Conservation (phyloP, 2,797 vertebrate species). For the Gallinago solitaria region DNA sequence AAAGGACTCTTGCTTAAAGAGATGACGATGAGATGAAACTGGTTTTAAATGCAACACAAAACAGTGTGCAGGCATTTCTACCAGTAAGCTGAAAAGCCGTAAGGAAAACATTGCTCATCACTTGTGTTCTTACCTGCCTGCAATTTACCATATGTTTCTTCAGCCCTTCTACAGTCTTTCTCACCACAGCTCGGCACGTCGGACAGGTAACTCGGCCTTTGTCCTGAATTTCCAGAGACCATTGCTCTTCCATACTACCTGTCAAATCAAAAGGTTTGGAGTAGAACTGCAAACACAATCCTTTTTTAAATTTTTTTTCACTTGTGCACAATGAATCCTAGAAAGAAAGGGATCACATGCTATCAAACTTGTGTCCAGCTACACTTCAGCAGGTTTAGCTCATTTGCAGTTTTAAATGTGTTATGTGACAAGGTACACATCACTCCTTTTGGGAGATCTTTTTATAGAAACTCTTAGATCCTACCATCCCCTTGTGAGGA, state of each 20-base stretch:
- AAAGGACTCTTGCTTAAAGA: neutral
- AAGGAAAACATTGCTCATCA: neutral
- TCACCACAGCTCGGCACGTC: slow-evolving; percentile 90
- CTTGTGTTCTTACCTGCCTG: slow-evolving; percentile 78
- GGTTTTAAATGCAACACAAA: neutral
- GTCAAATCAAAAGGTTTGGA: slow-evolving; percentile 17
- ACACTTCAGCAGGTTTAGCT: neutral
- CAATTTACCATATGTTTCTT: slow-evolving; percentile 95
- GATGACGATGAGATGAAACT: neutral
- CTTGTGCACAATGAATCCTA: neutral
- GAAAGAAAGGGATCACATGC: neutral
- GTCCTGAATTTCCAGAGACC: slow-evolving; percentile 90
- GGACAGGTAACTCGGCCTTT: slow-evolving; percentile 92
- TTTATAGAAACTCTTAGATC: neutral
- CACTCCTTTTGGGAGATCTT: neutral
- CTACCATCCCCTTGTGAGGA: neutral
- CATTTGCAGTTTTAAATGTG: neutral
- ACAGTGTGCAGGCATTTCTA: neutral
- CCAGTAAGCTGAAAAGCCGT: neutral
- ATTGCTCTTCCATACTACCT: slow-evolving; percentile 92
- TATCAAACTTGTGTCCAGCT: neutral
- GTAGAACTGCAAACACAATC: neutral
- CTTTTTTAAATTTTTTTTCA: neutral
- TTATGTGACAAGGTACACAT: neutral
- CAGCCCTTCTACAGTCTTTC: slow-evolving; percentile 94